Base-by-base conservation (phyloP, 2,113 vertebrate genomes). In the Leptobrachium ailaonicum region DNA sequence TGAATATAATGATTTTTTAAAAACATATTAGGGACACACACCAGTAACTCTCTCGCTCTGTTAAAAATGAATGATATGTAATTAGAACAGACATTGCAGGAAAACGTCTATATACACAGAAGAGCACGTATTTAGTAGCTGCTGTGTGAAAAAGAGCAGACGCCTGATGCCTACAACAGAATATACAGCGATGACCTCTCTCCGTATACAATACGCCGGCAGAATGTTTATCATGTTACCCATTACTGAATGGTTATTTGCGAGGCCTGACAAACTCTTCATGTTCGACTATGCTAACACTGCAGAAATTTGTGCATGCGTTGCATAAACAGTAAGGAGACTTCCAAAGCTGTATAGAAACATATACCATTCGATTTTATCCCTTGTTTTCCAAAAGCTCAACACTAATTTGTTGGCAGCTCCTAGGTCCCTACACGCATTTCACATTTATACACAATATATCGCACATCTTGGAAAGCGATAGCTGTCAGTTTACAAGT, bases 161-260 rank as follows among this genome's bases (percentile, higher is more conserved):
- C 13, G 56, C 8, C 56, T 12, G 10, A 10, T 12, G 11, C 56
- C 56, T 14, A 8, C 3, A 60, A 60, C 56, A 60, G 3, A 13
- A 60, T 8, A 60, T 60, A 12, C 56, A 60, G 56, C 56, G 4
- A 60, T 2, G 56, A 60, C 56, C 56, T 12, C 11, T 12, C 11
- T 60, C 56, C 56, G 13, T 8, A 14, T 60, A 60, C 56, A 60
- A 60, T 3, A 60, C 2, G 13, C 56, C 10, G 11, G 56, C 56
- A 60, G 56, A 12, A 12, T 60, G 13, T 60, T 60, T 60, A 60
- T 60, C 10, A 60, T 60, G 13, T 60, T 14, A 60, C 56, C 13
- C 56, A 67, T 67, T 67, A 42, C 41, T 4, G 43, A 6, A 40
- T 32, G 42, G 74, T 43, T 76, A 77, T 77, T 77, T 77, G 64